phyloP scores from a whole-genome alignment of 1,140 invertebrate species.

The Drosophila teissieri region DNA sequence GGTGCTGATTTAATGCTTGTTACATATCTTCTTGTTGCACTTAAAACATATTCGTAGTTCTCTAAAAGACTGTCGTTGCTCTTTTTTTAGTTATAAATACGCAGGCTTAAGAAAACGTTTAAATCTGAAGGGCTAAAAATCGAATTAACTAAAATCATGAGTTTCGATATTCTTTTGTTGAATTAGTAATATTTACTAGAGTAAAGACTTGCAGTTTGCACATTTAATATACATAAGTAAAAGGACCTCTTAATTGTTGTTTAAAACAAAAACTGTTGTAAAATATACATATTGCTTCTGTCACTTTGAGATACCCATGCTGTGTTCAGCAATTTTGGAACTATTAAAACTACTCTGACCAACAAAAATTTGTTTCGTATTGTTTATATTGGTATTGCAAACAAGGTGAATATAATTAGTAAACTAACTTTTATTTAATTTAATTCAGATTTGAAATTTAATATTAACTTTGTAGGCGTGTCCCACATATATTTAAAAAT shows the following conservation, averaged over 20 bases:
- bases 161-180: not conserved
- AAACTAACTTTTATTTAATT: too few species aligned
- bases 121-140: not conserved
- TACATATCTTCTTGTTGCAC: slow-evolving; percentile 28
- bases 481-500: not conserved
- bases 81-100: not conserved
- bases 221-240: slow-evolving; percentile 15
- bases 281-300: slow-evolving; percentile 1
- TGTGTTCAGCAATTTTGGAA: slow-evolving; percentile 34
- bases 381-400: not conserved
- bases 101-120: too few species aligned
- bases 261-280: slow-evolving; percentile 5
- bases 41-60: not conserved
- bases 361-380: not conserved
- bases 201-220: slow-evolving; percentile 36
- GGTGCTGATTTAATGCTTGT: slow-evolving; percentile 18
- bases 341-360: slow-evolving; percentile 6
- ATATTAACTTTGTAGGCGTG: not conserved
- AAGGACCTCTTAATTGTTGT: not conserved
- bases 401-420: too few species aligned
- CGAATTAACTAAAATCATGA: not conserved
- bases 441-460: not conserved
- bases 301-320: slow-evolving; percentile 10
- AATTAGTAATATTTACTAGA: slow-evolving; percentile 8
- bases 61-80: not conserved